Conservation (phyloP, 2,888 invertebrate genomes). For the Drosophila limbata region DNA sequence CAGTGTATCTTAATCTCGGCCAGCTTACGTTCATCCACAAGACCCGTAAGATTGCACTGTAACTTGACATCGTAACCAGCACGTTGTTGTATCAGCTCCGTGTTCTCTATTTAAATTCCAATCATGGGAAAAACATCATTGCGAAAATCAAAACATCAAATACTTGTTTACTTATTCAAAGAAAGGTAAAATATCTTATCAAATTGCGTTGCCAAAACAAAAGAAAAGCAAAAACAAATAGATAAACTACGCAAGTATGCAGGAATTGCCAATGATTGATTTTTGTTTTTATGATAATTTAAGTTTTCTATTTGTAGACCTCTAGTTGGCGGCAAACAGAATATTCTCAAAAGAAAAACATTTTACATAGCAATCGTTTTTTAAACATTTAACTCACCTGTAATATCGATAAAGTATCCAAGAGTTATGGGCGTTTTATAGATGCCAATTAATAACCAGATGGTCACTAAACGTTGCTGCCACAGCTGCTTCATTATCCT, state of each 20-base stretch:
- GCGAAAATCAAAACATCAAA: slow-evolving; percentile 26
- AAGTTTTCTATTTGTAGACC: neutral
- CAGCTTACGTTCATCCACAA: slow-evolving; percentile 69
- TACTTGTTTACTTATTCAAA: slow-evolving; percentile 45
- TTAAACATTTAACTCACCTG: slow-evolving; percentile 61
- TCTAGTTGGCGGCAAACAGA: neutral
- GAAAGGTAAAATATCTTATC: slow-evolving; percentile 66
- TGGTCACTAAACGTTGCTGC: slow-evolving; percentile 30
- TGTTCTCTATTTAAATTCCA: slow-evolving; percentile 69
- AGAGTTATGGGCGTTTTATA: slow-evolving; percentile 19
- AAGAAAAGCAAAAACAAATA: slow-evolving; percentile 1
- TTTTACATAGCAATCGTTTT: neutral
- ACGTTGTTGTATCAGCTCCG: slow-evolving; percentile 82
- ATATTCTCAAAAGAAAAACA: slow-evolving; percentile 2
- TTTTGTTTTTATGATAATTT: slow-evolving; percentile 8
- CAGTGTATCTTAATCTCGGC: slow-evolving; percentile 79
- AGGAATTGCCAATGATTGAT: slow-evolving; percentile 13
- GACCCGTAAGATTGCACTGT: slow-evolving; percentile 80
- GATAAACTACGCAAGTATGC: slow-evolving; percentile 8
- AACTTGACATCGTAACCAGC: slow-evolving; percentile 82
- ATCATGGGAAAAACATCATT: slow-evolving; percentile 36
- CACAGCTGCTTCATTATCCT: slow-evolving; percentile 38
- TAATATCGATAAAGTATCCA: slow-evolving; percentile 68
- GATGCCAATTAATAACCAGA: slow-evolving; percentile 46
- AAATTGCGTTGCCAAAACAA: slow-evolving; percentile 34